phyloP scores from a whole-genome alignment of 1,140 invertebrate species.

The Agrilus planipennis region DNA sequence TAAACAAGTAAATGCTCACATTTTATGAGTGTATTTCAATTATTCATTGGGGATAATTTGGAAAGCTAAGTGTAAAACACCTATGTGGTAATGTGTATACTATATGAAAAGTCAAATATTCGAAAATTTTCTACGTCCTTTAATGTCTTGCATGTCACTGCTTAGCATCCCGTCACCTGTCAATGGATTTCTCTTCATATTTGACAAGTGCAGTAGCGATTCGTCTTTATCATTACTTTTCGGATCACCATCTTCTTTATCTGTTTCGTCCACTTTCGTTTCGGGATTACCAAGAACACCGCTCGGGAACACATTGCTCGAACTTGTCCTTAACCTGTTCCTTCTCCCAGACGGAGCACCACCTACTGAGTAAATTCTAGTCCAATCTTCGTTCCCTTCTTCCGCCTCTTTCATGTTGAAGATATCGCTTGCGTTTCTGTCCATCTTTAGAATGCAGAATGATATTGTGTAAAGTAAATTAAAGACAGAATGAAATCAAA shows the following conservation, averaged over 20 bases:
- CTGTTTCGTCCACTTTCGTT: background rate
- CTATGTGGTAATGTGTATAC: too few species aligned
- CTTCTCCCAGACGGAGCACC: slow-evolving; percentile 5
- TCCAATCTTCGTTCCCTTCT: background rate
- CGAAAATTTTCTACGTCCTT: too few species aligned
- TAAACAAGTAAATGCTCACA: too few species aligned
- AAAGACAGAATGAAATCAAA: too few species aligned
- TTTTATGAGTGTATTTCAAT: too few species aligned
- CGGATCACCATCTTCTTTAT: background rate
- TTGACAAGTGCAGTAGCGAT: background rate
- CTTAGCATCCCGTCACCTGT: slow-evolving; percentile 10
- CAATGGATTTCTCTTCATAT: slow-evolving; percentile 7
- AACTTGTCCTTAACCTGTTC: slow-evolving; percentile 1
- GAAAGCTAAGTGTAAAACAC: too few species aligned
- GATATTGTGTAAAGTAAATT: too few species aligned
- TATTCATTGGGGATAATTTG: too few species aligned
- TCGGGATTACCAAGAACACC: slow-evolving; percentile 7
- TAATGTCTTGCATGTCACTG: slow-evolving; percentile 3
- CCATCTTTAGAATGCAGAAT: too few species aligned
- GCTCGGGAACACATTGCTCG: slow-evolving; percentile 9
- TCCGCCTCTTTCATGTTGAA: too few species aligned
- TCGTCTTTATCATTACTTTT: background rate
- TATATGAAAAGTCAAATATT: too few species aligned
- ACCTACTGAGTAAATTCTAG: slow-evolving; percentile 5
- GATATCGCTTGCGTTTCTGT: too few species aligned